Percentiles rank a stretch among this genome's conserved stretches.
phyloP scores from a whole-genome alignment of 1,140 invertebrate genomes.

The Tetraneura akinire region DNA sequence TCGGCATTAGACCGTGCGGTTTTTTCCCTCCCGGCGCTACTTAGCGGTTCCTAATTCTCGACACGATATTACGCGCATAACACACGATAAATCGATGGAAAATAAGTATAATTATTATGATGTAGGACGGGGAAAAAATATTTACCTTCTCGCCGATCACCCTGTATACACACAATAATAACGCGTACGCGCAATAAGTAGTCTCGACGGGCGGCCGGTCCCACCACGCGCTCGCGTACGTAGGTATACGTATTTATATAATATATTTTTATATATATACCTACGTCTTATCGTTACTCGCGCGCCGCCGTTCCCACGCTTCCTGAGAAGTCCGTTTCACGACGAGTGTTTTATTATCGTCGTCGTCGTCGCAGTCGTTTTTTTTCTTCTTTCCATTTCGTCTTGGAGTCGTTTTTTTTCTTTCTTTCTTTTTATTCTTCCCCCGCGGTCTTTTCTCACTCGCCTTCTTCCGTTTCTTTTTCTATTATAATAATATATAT shows the following conservation, averaged over 20 bases:
- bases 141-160: no score
- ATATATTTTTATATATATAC: conserved; percentile 12
- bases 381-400: conserved; percentile 16
- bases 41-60: neutral
- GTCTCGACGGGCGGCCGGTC: conserved; percentile 14
- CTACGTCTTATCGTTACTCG: conserved; percentile 2
- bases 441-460: neutral
- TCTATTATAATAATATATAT: no score
- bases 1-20: no score
- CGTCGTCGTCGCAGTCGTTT: neutral
- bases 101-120: neutral
- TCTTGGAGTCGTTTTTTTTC: conserved; percentile 9
- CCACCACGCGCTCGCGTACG: conserved; percentile 3
- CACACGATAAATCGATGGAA: neutral
- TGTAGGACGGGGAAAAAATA: no score
- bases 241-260: no score
- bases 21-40: no score
- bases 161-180: no score
- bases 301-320: conserved; percentile 50
- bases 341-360: conserved; percentile 46
- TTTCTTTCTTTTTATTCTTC: neutral
- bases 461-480: neutral
- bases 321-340: conserved; percentile 52
- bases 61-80: neutral
- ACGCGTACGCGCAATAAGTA: neutral